Percentiles rank a stretch among this genome's conserved stretches.
These are phyloP conservation scores for Meandrina meandrites DNA, from an alignment of 92 coral and sea anemone species.

Conservation along the genomic window DNA sequence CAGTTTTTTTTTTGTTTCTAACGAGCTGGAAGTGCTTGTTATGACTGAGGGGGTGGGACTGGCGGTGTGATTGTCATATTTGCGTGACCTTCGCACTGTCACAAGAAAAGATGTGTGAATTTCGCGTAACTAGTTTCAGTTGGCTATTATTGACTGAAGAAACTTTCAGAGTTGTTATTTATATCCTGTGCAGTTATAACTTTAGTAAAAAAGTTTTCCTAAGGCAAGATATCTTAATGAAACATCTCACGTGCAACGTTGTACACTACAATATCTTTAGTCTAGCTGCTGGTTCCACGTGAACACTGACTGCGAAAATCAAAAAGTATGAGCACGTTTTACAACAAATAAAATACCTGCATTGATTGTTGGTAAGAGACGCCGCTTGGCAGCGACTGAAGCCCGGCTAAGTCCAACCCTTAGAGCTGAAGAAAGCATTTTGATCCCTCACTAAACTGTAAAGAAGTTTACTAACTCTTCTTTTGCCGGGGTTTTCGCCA, in stretches of 20 bases:
- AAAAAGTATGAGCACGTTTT: neutral
- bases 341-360: slow-evolving; percentile 43
- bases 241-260: neutral
- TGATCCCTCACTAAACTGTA: slow-evolving; percentile 30
- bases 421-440: slow-evolving; percentile 80
- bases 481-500: slow-evolving; percentile 33
- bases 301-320: neutral
- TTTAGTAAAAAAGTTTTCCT: neutral
- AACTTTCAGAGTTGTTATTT: neutral
- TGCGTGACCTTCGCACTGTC: slow-evolving; percentile 45
- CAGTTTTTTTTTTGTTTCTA: too few species aligned
- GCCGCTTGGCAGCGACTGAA: slow-evolving; percentile 61
- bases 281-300: slow-evolving; percentile 42
- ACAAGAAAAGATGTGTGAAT: neutral
- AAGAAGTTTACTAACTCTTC: neutral
- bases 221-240: neutral
- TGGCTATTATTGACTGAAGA: neutral
- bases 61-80: slow-evolving; percentile 23
- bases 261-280: slow-evolving; percentile 11
- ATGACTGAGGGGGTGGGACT: slow-evolving; percentile 23
- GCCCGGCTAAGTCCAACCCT: slow-evolving; percentile 71
- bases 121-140: neutral
- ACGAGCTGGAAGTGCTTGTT: neutral
- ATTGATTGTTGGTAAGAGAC: slow-evolving; percentile 55
- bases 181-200: neutral